phyloP scores from a whole-genome alignment of 2,888 invertebrate genomes.

The Abrostola triplasia region DNA sequence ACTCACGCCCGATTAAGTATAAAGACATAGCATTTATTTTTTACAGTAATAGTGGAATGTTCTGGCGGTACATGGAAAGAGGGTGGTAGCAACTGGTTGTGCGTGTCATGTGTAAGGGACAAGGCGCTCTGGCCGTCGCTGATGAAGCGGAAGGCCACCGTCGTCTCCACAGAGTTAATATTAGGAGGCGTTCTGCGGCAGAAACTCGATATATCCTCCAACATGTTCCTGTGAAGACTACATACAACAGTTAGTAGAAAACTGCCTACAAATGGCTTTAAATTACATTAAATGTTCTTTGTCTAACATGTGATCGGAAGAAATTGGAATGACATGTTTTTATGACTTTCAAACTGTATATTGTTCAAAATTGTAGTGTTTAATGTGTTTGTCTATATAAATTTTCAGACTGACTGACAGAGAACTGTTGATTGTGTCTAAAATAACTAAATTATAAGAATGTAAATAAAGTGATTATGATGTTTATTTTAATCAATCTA shows the following conservation, averaged over 20 bases:
- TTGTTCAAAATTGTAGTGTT: too few species aligned
- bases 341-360: too few species aligned
- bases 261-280: not conserved
- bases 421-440: too few species aligned
- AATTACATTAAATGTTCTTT: not conserved
- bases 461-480: too few species aligned
- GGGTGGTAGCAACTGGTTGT: conserved; percentile 71
- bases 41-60: conserved; percentile 81
- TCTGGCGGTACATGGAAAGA: conserved; percentile 79
- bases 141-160: conserved; percentile 65
- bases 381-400: too few species aligned
- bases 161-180: conserved; percentile 76
- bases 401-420: too few species aligned
- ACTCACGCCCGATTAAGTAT: too few species aligned
- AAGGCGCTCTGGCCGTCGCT: conserved; percentile 68
- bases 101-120: conserved; percentile 69
- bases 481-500: too few species aligned
- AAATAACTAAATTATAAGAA: too few species aligned
- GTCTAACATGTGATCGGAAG: too few species aligned
- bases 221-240: conserved; percentile 43
- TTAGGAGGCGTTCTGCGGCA: conserved; percentile 77
- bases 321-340: too few species aligned
- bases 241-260: not conserved
- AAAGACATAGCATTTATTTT: conserved; percentile 11
- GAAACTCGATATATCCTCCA: conserved; percentile 62